These are phyloP conservation scores for Drosophila paranaensis DNA, from an alignment of 2,888 invertebrate species.

Conservation along the genomic window DNA sequence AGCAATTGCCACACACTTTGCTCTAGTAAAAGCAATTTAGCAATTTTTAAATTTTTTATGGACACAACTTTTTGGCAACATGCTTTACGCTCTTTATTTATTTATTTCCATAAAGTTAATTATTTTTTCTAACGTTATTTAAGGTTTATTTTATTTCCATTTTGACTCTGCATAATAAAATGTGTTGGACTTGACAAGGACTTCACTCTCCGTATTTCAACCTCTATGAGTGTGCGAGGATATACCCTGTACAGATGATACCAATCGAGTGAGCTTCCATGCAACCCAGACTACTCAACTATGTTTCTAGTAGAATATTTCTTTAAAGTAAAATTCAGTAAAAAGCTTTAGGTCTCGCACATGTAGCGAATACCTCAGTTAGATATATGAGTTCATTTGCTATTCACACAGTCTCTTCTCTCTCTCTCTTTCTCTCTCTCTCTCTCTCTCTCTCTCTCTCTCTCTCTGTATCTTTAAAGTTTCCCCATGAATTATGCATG, in stretches of 20 bases:
- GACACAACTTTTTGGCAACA: slow-evolving; percentile 25
- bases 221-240: not conserved
- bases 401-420: slow-evolving; percentile 29
- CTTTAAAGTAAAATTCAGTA: not conserved
- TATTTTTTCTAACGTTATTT: slow-evolving; percentile 45
- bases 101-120: slow-evolving; percentile 21
- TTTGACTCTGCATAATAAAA: slow-evolving; percentile 42
- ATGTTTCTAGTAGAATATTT: not conserved
- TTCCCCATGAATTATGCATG: slow-evolving; percentile 70
- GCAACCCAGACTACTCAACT: not conserved
- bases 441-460: not conserved
- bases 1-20: slow-evolving; percentile 27
- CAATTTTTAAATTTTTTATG: slow-evolving; percentile 34
- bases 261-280: not conserved
- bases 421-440: slow-evolving; percentile 24
- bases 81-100: not conserved
- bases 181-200: not conserved
- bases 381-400: slow-evolving; percentile 34
- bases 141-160: slow-evolving; percentile 28
- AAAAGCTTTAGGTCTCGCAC: not conserved
- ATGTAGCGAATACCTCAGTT: not conserved
- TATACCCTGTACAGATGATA: not conserved
- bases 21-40: slow-evolving; percentile 37
- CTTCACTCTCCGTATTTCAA: not conserved
- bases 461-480: slow-evolving; percentile 47